Conservation (phyloP, 2,113 vertebrate genomes). For the Stercorarius parasiticus region DNA sequence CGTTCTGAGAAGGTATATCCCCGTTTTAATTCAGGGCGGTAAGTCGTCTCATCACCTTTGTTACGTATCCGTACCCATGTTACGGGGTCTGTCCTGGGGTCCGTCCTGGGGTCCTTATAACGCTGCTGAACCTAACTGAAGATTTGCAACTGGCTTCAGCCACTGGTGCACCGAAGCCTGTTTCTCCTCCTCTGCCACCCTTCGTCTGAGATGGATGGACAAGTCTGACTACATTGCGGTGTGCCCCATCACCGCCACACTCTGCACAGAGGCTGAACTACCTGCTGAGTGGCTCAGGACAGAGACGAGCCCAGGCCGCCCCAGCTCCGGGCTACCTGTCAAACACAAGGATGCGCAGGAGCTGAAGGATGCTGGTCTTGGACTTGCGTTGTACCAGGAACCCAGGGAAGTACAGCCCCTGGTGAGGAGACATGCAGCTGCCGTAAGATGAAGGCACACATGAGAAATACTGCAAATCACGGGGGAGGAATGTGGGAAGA, state of each 20-base stretch:
- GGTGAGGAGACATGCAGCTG: neutral
- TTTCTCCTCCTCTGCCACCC: neutral
- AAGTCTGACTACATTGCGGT: neutral
- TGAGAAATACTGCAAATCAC: neutral
- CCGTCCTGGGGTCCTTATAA: neutral
- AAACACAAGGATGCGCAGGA: neutral
- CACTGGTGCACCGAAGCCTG: accelerated
- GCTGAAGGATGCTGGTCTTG: too few species aligned
- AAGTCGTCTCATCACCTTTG: neutral
- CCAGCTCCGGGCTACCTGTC: neutral
- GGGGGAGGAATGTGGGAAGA: neutral
- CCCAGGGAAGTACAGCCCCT: neutral
- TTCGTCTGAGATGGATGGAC: neutral
- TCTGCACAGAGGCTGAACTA: too few species aligned
- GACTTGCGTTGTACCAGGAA: neutral
- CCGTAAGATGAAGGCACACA: neutral
- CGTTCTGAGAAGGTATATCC: neutral
- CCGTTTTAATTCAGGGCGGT: neutral
- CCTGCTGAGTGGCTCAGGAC: neutral
- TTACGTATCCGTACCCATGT: accelerated
- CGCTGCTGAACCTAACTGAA: accelerated
- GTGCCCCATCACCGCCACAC: accelerated
- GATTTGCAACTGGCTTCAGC: neutral
- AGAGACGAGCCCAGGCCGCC: neutral
- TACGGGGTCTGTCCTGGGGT: neutral